A percentile compares a stretch with the other conserved stretches of the same genome.
Conservation (phyloP, 2,888 invertebrate genomes). For the Oegoconia quadripuncta region DNA sequence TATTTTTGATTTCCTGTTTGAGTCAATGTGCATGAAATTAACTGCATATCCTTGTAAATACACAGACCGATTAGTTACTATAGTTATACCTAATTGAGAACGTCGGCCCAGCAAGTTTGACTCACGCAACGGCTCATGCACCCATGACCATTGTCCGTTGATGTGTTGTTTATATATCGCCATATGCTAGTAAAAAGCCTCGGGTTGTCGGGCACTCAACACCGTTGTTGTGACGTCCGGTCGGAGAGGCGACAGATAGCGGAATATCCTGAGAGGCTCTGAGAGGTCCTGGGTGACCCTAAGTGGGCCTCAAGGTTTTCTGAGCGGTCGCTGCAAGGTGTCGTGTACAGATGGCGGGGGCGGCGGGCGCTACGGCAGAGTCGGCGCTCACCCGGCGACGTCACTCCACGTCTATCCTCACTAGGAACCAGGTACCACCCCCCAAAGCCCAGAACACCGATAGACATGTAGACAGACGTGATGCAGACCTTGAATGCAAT, state of each 20-base stretch:
- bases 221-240: constrained; percentile 43
- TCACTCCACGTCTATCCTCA: constrained; percentile 86
- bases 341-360: constrained; percentile 62
- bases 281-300: too few relatives aligned
- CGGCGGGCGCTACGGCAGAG: constrained; percentile 49
- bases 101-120: background rate
- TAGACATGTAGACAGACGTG: constrained; percentile 4
- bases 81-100: background rate
- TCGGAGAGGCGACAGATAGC: constrained; percentile 40
- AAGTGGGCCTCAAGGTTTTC: too few relatives aligned
- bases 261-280: constrained; percentile 9
- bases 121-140: background rate
- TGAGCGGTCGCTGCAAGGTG: constrained; percentile 34
- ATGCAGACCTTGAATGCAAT: background rate
- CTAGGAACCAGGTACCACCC: constrained; percentile 80
- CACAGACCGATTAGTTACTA: too few relatives aligned
- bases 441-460: background rate
- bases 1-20: constrained; percentile 67
- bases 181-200: constrained; percentile 40
- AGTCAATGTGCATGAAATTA: constrained; percentile 51
- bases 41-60: too few relatives aligned
- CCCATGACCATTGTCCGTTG: background rate
- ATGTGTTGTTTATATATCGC: background rate
- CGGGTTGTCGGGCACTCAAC: constrained; percentile 45
- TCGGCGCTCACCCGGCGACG: constrained; percentile 85